Conservation (phyloP, 1,140 invertebrate genomes). For the Pseudoatta argentina region DNA sequence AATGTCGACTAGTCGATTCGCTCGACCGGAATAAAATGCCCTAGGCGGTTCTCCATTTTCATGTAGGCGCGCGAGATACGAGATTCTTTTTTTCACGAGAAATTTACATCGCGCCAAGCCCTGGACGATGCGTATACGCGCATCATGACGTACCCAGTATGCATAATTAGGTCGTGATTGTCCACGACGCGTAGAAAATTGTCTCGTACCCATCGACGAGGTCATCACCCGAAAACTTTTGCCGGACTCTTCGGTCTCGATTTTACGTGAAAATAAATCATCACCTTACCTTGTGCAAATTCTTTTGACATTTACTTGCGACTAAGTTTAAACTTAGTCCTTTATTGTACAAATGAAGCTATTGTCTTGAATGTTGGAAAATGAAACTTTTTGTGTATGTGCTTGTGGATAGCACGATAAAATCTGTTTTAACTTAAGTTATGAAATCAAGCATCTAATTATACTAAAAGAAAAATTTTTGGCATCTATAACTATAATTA, state of each 20-base stretch:
- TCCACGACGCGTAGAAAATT: conserved; percentile 38
- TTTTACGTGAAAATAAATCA: background rate
- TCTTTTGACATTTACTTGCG: background rate
- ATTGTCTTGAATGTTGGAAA: background rate
- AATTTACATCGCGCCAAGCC: conserved; percentile 53
- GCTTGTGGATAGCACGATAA: background rate
- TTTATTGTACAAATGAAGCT: background rate
- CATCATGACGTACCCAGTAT: conserved; percentile 42
- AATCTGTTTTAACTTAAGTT: background rate
- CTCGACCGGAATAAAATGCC: conserved; percentile 50
- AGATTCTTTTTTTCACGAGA: conserved; percentile 32
- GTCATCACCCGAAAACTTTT: conserved; percentile 27
- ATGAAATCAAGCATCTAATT: background rate
- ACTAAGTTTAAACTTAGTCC: background rate
- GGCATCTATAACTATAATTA: too few species aligned
- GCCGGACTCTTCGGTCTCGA: background rate
- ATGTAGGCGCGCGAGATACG: conserved; percentile 44
- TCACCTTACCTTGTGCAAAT: background rate
- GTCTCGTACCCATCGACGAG: conserved; percentile 26
- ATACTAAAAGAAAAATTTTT: background rate
- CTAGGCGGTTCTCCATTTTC: conserved; percentile 54
- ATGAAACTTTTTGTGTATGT: background rate
- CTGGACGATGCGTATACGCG: conserved; percentile 45
- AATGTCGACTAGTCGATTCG: conserved; percentile 50
- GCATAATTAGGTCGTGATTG: conserved; percentile 62